Evolutionary conservation across 2,888 invertebrate genomes (phyloP), one percentile per base, ranked within the genome.

Genomic region (Ellobium chinense): DNA sequence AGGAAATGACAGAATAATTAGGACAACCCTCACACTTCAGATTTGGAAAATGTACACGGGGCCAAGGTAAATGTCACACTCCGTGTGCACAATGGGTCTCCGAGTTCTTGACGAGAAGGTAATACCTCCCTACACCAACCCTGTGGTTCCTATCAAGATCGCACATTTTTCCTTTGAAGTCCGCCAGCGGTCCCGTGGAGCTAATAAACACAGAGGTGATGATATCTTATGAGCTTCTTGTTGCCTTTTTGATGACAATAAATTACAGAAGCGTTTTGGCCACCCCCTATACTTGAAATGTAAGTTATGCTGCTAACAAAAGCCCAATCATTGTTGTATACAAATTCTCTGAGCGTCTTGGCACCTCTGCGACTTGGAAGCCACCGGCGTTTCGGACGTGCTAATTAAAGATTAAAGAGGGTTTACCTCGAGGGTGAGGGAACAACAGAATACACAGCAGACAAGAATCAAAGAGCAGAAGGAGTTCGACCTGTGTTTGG

Each of bases 321-420:
- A 46, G 18, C 46, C 18, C 46, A 46, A 46, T 46, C 46, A 46
- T 46, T 12, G 46, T 7, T 46, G 46, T 46, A 46, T 46, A 46
- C 46, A 46, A 46, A 46, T 46, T 46, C 46, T 46, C 18, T 46
- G 46, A 46, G 46, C 46, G 46, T 46, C 18, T 46, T 46, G 46
- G 46, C 46, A 62, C 24, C n/a, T n/a, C 60, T 5, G 60, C 14
- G 18, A 24, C 24, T 18, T 60, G 60, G n/a, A 24, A 60, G n/a
- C 24, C 24, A 24, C 5, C 14, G 5, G 60, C 5, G 18, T 5
- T n/a, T 60, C 18, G 18, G 37, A 66, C 56, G 14, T 5, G 60
- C 37, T 37, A 73, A 60, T 60, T 60, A n/a, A 60, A 36, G 73
- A 73, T 62, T 36, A 73, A 60, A 73, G 62, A 36, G 36, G 9